Evolutionary conservation across 2,888 invertebrate genomes (phyloP).

Genomic region (Eristalis pertinax): DNA sequence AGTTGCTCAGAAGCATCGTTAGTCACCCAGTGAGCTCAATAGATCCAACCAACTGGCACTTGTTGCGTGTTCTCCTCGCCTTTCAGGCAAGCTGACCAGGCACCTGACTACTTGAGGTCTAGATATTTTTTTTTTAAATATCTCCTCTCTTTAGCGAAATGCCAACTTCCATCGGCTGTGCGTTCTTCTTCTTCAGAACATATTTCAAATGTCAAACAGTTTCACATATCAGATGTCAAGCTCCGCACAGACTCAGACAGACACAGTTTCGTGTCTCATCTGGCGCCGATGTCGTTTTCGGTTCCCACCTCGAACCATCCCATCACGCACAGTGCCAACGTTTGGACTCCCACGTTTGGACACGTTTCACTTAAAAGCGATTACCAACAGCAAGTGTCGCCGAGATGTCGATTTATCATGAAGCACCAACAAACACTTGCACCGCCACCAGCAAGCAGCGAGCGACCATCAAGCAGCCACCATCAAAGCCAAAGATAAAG

Average conservation of each 20-base stretch:
- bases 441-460: not conserved
- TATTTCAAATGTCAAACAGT: not conserved
- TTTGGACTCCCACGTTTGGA: not conserved
- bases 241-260: not conserved
- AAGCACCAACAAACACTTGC: not conserved
- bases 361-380: conserved; percentile 1
- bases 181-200: too few species aligned
- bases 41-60: too few species aligned
- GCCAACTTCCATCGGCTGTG: too few species aligned
- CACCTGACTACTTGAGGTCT: too few species aligned
- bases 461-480: not conserved
- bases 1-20: too few species aligned
- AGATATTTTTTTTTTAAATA: too few species aligned
- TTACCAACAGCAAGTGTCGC: conserved; percentile 1
- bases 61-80: too few species aligned
- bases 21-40: too few species aligned
- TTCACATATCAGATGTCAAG: not conserved
- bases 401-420: conserved; percentile 1
- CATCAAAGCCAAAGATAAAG: conserved; percentile 31
- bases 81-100: too few species aligned
- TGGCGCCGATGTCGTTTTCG: not conserved
- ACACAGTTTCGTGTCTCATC: not conserved
- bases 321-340: not conserved
- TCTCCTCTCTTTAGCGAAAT: too few species aligned
- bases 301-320: not conserved